Evolutionary conservation across 1,140 invertebrate genomes (phyloP), one percentile per base, ranked within the genome.

Genomic region (Conopomorpha cramerella): DNA sequence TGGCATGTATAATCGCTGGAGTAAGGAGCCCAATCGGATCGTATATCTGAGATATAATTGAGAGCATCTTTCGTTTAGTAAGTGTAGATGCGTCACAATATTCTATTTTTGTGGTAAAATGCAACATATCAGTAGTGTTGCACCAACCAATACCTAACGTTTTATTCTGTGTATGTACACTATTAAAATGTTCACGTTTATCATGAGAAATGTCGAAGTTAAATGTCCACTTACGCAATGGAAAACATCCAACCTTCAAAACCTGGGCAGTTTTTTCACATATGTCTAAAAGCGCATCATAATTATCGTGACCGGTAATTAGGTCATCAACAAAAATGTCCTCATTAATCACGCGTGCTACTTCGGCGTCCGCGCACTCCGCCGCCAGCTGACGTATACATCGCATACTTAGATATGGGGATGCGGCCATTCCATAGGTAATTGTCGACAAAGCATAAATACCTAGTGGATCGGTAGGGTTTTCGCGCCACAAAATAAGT

Each of bases 11-110:
- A 4, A 48, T 40, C 1, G 56, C 36, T 6, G 65, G 66, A 8
- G 46, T 33, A 7, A 64, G 23, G n/a, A 52, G 40, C 18, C 55
- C 60, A 7, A 50, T 16, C 3, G 44, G 47, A 35, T 59, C 49
- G 29, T 40, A 55, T 3, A 49, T 34, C 41, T 45, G 29, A 4
- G 46, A 34, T 8, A 51, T 43, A n/a, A 37, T 35, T 10, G 48
- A 45, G 17, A 49, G 18, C 14, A 53, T 38, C 2, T 6, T 18
- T 26, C 50, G 27, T 27, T 53, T 50, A 0, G 45, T 43, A 8
- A 34, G 12, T 3, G 3, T 29, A 29, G 28, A 8, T 11, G 15
- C 10, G 16, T 32, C 11, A 25, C 23, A 7, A 6, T 6, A 6
- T 7, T 25, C n/a, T 7, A 25, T n/a, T 25, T 25, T 6, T 6